These are phyloP conservation scores for Arctopsyche grandis DNA, from an alignment of 1,140 invertebrate genomes.

Conservation along the genomic window DNA sequence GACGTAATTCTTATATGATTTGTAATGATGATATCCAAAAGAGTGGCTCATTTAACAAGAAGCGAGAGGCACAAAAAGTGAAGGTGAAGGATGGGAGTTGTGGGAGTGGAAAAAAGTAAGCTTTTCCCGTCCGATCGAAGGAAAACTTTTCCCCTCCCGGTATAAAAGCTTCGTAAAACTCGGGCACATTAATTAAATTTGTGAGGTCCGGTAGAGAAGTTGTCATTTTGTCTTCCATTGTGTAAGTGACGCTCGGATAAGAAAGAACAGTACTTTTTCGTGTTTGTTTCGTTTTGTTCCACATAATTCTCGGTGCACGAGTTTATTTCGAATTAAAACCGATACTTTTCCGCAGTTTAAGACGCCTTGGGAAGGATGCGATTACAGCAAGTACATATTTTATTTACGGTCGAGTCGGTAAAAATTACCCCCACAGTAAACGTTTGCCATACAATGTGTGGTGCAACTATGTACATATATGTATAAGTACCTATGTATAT, in stretches of 20 bases:
- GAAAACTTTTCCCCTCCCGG: not conserved
- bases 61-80: too few species aligned
- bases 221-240: slow-evolving; percentile 18
- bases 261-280: not conserved
- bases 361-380: not conserved
- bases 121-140: too few species aligned
- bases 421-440: not conserved
- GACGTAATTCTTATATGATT: too few species aligned
- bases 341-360: not conserved
- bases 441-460: not conserved
- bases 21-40: too few species aligned
- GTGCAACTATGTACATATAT: not conserved
- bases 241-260: not conserved
- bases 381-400: not conserved
- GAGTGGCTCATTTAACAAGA: too few species aligned
- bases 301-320: not conserved
- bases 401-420: not conserved
- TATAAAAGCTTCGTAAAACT: slow-evolving; percentile 33
- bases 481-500: too few species aligned
- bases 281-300: not conserved
- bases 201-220: slow-evolving; percentile 15
- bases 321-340: too few species aligned
- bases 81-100: too few species aligned
- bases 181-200: slow-evolving; percentile 33
- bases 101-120: too few species aligned